A percentile compares a stretch with the other conserved stretches of the same genome.
These are phyloP conservation scores for Brachypterus glaber DNA, from an alignment of 2,888 invertebrate species.

Conservation along the genomic window DNA sequence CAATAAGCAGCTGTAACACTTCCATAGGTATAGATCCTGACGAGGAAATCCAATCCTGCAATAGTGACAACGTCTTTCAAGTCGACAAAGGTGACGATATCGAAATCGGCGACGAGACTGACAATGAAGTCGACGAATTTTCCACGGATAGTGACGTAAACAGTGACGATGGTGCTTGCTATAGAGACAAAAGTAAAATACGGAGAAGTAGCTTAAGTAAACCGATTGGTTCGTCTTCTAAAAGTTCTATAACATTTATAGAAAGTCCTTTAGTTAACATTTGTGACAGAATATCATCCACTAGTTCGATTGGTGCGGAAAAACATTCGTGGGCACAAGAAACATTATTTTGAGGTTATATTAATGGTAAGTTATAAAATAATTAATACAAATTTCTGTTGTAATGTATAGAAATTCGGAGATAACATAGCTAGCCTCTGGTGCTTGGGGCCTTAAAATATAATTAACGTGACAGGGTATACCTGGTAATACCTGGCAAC, in stretches of 20 bases:
- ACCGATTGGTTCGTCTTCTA: conserved; percentile 20
- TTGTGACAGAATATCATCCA: conserved; percentile 23
- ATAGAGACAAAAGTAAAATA: conserved; percentile 14
- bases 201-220: too few species aligned
- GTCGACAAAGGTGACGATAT: conserved; percentile 50
- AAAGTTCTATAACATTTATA: conserved; percentile 26
- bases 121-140: conserved; percentile 76
- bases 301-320: conserved; percentile 37
- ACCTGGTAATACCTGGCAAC: too few species aligned
- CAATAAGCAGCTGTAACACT: conserved; percentile 68
- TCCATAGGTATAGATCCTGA: conserved; percentile 54
- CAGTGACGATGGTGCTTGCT: conserved; percentile 30
- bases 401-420: too few species aligned
- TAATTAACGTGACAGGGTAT: too few species aligned
- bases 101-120: conserved; percentile 49
- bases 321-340: conserved; percentile 61
- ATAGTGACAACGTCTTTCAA: conserved; percentile 72
- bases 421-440: too few species aligned
- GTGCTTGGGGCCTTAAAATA: too few species aligned
- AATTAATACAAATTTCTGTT: too few species aligned
- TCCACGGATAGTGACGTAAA: conserved; percentile 73
- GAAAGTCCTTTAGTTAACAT: conserved; percentile 24
- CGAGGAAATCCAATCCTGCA: conserved; percentile 59
- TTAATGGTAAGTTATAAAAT: too few species aligned
- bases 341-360: conserved; percentile 62